A percentile compares a stretch with the other conserved stretches of the same genome.
phyloP scores from a whole-genome alignment of 2,888 invertebrate genomes.

The Pterostichus madidus region DNA sequence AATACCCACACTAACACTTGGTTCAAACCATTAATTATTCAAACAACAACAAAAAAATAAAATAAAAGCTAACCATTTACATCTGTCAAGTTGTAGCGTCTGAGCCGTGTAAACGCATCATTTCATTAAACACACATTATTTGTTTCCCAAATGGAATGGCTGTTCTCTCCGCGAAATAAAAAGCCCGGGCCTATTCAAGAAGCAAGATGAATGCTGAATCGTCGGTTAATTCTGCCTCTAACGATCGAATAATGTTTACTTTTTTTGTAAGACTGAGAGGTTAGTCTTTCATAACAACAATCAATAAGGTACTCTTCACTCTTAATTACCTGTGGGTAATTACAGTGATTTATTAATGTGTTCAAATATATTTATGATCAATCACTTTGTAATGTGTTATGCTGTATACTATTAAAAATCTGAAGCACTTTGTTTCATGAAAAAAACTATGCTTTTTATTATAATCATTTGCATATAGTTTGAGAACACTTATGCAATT shows the following conservation, averaged over 20 bases:
- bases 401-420: background rate
- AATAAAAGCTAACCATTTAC: conserved; percentile 39
- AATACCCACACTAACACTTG: conserved; percentile 39
- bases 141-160: conserved; percentile 39
- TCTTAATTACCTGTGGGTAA: conserved; percentile 51
- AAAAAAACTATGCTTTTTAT: no score
- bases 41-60: conserved; percentile 42
- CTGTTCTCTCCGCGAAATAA: conserved; percentile 35
- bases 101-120: conserved; percentile 35
- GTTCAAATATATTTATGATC: conserved; percentile 42
- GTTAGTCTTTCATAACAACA: conserved; percentile 38
- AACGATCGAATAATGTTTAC: conserved; percentile 53
- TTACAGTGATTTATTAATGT: conserved; percentile 42
- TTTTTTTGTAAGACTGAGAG: conserved; percentile 36
- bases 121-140: conserved; percentile 52
- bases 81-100: conserved; percentile 29
- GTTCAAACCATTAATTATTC: conserved; percentile 29
- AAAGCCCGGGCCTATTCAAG: conserved; percentile 32
- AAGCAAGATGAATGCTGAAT: conserved; percentile 27
- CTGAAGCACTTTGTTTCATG: background rate
- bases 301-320: conserved; percentile 44
- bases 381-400: conserved; percentile 28
- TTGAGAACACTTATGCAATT: no score
- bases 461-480: no score
- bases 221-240: conserved; percentile 27